Percentiles rank a stretch among this genome's conserved stretches.
Evolutionary conservation across 2,888 invertebrate species (phyloP).

Genomic region (Campaea margaritaria): DNA sequence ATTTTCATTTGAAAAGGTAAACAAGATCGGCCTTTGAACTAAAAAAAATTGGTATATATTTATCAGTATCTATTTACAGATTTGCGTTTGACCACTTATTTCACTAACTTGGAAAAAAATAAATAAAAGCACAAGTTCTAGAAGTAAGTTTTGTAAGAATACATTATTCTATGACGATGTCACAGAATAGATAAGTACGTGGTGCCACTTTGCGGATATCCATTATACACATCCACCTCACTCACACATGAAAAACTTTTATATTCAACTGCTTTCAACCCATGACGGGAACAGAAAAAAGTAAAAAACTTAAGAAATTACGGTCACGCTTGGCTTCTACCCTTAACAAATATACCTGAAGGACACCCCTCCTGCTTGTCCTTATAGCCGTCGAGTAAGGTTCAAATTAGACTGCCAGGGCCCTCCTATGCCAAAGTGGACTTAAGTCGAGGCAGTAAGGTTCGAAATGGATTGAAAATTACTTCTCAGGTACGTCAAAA

Average conservation of each 20-base stretch:
- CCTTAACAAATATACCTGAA: not conserved
- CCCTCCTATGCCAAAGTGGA: not conserved
- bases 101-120: no score
- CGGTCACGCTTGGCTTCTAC: constrained; percentile 17
- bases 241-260: not conserved
- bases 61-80: no score
- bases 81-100: no score
- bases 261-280: constrained; percentile 5
- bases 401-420: not conserved
- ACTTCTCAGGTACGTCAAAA: constrained; percentile 5
- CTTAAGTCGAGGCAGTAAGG: not conserved
- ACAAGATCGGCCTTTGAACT: no score
- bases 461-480: not conserved
- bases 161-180: no score
- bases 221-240: not conserved
- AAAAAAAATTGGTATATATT: no score
- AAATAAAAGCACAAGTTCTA: no score
- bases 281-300: constrained; percentile 7
- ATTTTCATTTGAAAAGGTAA: no score
- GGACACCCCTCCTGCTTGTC: not conserved
- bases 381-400: constrained; percentile 5
- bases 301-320: constrained; percentile 10
- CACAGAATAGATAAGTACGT: no score
- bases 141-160: no score
- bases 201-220: not conserved